phyloP scores from a whole-genome alignment of 2,113 vertebrate genomes.

The Xiphias gladius region DNA sequence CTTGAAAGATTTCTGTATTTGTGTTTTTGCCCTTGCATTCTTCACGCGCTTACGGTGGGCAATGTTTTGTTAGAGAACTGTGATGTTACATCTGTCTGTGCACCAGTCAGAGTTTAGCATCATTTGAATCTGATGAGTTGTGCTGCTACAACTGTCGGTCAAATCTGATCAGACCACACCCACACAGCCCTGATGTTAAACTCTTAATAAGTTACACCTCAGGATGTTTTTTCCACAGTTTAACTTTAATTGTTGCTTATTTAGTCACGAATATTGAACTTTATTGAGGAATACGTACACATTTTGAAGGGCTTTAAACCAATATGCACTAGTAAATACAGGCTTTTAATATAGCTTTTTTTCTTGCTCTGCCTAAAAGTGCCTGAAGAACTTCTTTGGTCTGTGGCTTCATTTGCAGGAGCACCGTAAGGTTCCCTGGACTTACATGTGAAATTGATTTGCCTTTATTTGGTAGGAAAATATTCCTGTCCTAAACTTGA shows the following conservation, averaged over 20 bases:
- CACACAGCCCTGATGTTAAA: background rate
- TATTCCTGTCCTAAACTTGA: conserved; percentile 1
- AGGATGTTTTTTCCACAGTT: background rate
- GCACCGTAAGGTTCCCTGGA: background rate
- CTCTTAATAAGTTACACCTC: too few species aligned
- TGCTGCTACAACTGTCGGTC: too few species aligned
- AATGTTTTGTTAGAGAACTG: background rate
- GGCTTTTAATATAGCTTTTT: background rate
- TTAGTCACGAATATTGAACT: too few species aligned
- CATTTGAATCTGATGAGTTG: too few species aligned
- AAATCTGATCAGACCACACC: background rate
- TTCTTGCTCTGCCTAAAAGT: background rate
- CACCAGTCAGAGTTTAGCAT: too few species aligned
- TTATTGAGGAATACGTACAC: too few species aligned
- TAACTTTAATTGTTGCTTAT: too few species aligned
- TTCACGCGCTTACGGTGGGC: background rate
- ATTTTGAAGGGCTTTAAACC: background rate
- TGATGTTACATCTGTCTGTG: background rate
- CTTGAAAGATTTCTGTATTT: background rate
- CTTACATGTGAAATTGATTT: background rate
- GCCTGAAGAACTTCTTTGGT: background rate
- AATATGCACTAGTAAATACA: background rate
- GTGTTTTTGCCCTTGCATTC: background rate
- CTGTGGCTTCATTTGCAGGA: background rate
- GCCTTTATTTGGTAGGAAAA: background rate